Percentiles rank a stretch among this genome's conserved stretches.
phyloP scores from a whole-genome alignment of 2,888 invertebrate species.

The Zelleria hepariella region DNA sequence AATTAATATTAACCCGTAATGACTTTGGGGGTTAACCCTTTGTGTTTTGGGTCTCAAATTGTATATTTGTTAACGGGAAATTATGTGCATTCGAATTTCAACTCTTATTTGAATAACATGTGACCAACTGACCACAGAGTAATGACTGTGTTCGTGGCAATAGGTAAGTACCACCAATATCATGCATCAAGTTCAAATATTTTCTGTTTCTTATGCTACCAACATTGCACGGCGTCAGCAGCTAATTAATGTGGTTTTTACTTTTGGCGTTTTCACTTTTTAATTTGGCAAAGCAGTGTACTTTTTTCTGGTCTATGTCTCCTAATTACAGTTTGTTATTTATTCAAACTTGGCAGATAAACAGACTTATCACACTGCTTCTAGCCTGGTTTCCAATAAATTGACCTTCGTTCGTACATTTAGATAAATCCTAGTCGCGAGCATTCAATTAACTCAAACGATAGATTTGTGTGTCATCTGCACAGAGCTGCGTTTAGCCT shows the following conservation, averaged over 20 bases:
- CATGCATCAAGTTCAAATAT: no score
- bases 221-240: no score
- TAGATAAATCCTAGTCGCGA: neutral
- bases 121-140: no score
- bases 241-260: no score
- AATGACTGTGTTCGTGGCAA: no score
- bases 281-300: no score
- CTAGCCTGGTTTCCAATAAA: neutral
- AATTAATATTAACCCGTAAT: conserved; percentile 42
- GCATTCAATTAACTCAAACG: neutral
- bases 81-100: neutral
- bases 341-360: no score
- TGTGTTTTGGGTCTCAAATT: conserved; percentile 24
- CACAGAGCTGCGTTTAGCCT: conserved; percentile 24
- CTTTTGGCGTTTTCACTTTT: no score
- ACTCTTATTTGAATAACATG: neutral
- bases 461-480: conserved; percentile 24
- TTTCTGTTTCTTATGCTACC: no score
- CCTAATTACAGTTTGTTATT: no score
- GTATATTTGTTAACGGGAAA: conserved; percentile 10
- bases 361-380: neutral
- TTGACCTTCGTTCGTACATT: neutral
- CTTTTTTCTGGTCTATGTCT: no score
- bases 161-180: no score
- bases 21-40: conserved; percentile 30